A percentile compares a stretch with the other conserved stretches of the same genome.
phyloP scores from a whole-genome alignment of 2,888 invertebrate species.

The Syrista parreyssii region DNA sequence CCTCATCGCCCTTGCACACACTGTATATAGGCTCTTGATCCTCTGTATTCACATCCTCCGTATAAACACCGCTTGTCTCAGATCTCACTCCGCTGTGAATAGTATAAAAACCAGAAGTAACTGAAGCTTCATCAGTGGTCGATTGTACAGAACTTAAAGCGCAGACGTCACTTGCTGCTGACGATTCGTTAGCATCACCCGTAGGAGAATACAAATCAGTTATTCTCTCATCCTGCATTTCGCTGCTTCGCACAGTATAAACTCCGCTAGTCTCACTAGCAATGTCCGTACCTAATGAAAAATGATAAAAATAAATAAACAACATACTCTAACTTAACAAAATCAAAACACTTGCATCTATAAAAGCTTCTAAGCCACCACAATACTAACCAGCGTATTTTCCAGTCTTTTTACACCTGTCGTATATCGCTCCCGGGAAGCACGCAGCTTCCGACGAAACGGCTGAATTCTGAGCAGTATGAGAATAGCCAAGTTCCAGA shows the following conservation, averaged over 20 bases:
- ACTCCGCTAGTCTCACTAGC: conserved; percentile 89
- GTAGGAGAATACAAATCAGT: conserved; percentile 53
- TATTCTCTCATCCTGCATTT: conserved; percentile 59
- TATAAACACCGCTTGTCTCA: conserved; percentile 62
- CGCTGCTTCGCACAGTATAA: conserved; percentile 77
- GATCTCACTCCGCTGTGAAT: conserved; percentile 61
- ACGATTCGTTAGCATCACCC: conserved; percentile 55
- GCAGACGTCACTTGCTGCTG: conserved; percentile 56
- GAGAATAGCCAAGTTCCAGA: conserved; percentile 85
- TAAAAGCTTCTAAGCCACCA: too few species aligned
- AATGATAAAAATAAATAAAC: not conserved
- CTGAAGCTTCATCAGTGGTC: conserved; percentile 63
- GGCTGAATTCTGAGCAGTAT: conserved; percentile 87
- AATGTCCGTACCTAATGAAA: conserved; percentile 52
- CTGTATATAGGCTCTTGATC: conserved; percentile 63
- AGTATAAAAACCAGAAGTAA: conserved; percentile 63
- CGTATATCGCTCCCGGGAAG: conserved; percentile 66
- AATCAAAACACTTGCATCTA: not conserved
- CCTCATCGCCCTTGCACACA: conserved; percentile 55
- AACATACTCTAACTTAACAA: not conserved
- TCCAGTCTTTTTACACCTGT: conserved; percentile 57
- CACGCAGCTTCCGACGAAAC: conserved; percentile 75
- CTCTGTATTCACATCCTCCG: conserved; percentile 49
- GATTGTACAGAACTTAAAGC: conserved; percentile 60
- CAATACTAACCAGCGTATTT: conserved; percentile 50